Evolutionary conservation across 2,888 invertebrate genomes (phyloP), one percentile per base, ranked within the genome.

Genomic region (Sussaba pulchella): DNA sequence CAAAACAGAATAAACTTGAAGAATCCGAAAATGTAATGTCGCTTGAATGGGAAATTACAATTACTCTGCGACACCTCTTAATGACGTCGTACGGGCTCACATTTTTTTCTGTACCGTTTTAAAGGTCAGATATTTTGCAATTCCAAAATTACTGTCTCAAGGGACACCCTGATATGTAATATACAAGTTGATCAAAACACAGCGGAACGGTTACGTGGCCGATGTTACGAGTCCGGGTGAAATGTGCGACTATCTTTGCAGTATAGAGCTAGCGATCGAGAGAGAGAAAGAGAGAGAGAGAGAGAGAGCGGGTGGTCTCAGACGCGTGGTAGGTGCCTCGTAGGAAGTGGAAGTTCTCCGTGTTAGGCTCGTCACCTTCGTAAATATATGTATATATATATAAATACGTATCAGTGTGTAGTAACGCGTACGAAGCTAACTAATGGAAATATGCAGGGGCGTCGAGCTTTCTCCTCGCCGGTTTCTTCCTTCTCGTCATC

Each of bases 391-490:
- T 31, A 31, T 31, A 6, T 31, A 31, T 31, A 31, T 6, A 31
- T 31, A 31, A 5, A 31, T 31, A 31, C 6, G 31, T 31, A 31
- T 31, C 31, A n/a, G 31, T 31, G 85, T 84, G 85, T 85, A 78
- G 70, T 76, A 74, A 77, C 78, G 76, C 78, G 21, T 31, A 64
- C 63, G 59, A 69, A 57, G 71, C 61, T 71, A 84, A 86, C 87
- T 83, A 84, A 84, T 83, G 87, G 85, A 87, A 84, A 88, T 82
- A 81, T 86, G 88, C 90, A 90, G 88, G 89, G 89, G 89, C 90
- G 90, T 90, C 85, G 81, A 82, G 84, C 85, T 88, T 87, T 86
- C 86, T 85, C 85, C 82, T 84, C 79, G 80, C 63, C 57, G 67
- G 52, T 80, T 80, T 73, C 78, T 73, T 82, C 59, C 78, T 76